Conservation (phyloP, 1,140 invertebrate species). For the Samia ricini region DNA sequence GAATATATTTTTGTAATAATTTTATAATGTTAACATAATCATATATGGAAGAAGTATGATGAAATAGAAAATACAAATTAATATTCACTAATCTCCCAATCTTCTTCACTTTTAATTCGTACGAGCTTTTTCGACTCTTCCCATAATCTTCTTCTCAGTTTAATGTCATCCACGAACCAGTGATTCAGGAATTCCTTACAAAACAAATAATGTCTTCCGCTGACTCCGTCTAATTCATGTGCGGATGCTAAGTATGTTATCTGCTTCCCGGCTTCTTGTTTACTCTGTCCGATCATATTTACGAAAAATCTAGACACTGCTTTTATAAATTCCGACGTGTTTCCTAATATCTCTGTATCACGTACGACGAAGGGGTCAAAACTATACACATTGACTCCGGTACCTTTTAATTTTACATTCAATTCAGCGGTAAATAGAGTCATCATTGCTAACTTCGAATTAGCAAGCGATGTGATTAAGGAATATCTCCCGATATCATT, state of each 20-base stretch:
- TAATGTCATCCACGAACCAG: constrained; percentile 44
- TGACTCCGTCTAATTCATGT: constrained; percentile 42
- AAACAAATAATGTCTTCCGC: constrained; percentile 65
- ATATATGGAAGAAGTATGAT: too few relatives aligned
- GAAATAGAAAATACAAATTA: neutral
- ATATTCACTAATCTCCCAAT: constrained; percentile 29
- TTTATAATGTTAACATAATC: too few relatives aligned
- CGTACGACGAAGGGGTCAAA: constrained; percentile 80
- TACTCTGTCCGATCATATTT: constrained; percentile 49
- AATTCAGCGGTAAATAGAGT: constrained; percentile 83
- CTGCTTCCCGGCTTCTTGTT: constrained; percentile 55
- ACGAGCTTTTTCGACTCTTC: constrained; percentile 48
- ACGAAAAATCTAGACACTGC: constrained; percentile 47
- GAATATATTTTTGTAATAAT: too few relatives aligned
- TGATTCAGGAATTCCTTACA: constrained; percentile 55
- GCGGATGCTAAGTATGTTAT: constrained; percentile 49
- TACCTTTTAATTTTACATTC: constrained; percentile 77
- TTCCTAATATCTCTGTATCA: constrained; percentile 52
- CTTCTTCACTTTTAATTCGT: constrained; percentile 48
- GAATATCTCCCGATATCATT: constrained; percentile 70
- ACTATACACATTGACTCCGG: constrained; percentile 78
- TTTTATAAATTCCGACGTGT: constrained; percentile 34
- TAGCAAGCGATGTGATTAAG: constrained; percentile 75
- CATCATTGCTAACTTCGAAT: constrained; percentile 81
- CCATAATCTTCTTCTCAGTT: constrained; percentile 48